These are phyloP conservation scores for Spodoptera litura DNA, from an alignment of 1,140 invertebrate genomes.

Conservation along the genomic window DNA sequence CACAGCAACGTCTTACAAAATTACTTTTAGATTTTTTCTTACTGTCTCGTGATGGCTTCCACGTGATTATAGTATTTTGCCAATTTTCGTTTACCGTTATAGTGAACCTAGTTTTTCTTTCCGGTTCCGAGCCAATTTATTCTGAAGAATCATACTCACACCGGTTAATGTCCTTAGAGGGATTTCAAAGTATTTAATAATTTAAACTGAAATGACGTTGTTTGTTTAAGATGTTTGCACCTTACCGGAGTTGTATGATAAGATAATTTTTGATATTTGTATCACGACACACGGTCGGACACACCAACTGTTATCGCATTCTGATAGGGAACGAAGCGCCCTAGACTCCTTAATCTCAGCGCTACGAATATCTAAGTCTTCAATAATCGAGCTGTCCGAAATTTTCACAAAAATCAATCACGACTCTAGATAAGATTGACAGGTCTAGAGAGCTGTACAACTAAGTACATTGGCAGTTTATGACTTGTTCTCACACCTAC, in stretches of 20 bases:
- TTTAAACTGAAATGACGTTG: constrained; percentile 47
- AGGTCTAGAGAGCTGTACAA: constrained; percentile 46
- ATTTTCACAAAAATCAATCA: constrained; percentile 66
- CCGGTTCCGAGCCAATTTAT: constrained; percentile 47
- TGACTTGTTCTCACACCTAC: constrained; percentile 9
- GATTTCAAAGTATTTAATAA: constrained; percentile 33
- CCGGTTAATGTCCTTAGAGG: constrained; percentile 41
- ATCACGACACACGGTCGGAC: constrained; percentile 65
- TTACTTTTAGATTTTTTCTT: constrained; percentile 26
- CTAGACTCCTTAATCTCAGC: constrained; percentile 60
- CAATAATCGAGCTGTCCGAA: constrained; percentile 58
- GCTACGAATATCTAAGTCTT: constrained; percentile 60
- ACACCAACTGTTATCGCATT: constrained; percentile 62
- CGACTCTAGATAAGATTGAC: constrained; percentile 66
- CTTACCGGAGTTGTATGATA: constrained; percentile 66
- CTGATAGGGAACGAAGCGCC: constrained; percentile 61
- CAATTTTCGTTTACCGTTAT: constrained; percentile 47
- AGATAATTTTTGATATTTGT: constrained; percentile 78
- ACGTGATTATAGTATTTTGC: constrained; percentile 48
- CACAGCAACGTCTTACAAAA: constrained; percentile 12
- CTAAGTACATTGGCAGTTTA: neutral
- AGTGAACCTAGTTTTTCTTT: constrained; percentile 42
- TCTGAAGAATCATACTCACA: constrained; percentile 35
- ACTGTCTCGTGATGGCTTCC: constrained; percentile 37
- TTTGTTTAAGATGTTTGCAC: constrained; percentile 71